Evolutionary conservation across 2,888 invertebrate species (phyloP).

Genomic region (Stenoptilia bipunctidactyla): DNA sequence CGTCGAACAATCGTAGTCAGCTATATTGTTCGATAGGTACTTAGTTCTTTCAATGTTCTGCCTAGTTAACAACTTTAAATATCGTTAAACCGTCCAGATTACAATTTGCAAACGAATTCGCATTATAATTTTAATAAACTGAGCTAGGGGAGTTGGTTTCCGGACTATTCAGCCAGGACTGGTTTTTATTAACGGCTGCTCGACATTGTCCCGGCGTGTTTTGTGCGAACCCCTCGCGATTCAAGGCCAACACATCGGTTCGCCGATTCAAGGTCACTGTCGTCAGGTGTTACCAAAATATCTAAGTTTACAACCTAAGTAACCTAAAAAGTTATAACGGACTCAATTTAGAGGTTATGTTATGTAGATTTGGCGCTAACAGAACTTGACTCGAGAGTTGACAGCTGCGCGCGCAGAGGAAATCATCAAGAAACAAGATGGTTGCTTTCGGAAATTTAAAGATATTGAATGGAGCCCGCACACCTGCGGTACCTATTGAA

Average conservation of each 20-base stretch:
- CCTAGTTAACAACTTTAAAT: conserved; percentile 8
- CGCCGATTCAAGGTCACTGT: conserved; percentile 6
- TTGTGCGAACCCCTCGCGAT: conserved; percentile 2
- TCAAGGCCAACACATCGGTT: conserved; percentile 4
- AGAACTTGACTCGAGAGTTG: not conserved
- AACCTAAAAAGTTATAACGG: not conserved
- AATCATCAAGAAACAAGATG: not conserved
- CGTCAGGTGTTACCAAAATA: not conserved
- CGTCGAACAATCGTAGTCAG: too few relatives aligned
- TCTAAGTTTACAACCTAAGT: not conserved
- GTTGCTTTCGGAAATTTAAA: not conserved
- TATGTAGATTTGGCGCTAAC: not conserved
- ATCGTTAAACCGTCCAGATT: conserved; percentile 3
- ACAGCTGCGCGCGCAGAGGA: not conserved
- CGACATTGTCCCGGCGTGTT: not conserved
- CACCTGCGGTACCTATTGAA: conserved; percentile 8
- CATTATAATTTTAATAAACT: conserved; percentile 3
- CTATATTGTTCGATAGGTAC: too few relatives aligned
- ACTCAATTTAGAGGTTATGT: not conserved
- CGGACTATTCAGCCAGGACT: conserved; percentile 7
- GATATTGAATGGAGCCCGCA: conserved; percentile 1
- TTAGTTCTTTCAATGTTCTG: too few relatives aligned
- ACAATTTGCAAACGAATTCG: not conserved
- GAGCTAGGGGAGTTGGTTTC: conserved; percentile 7
- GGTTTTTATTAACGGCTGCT: conserved; percentile 8